phyloP scores from a whole-genome alignment of 1,140 invertebrate species.

The Ptiloglossa arizonensis region DNA sequence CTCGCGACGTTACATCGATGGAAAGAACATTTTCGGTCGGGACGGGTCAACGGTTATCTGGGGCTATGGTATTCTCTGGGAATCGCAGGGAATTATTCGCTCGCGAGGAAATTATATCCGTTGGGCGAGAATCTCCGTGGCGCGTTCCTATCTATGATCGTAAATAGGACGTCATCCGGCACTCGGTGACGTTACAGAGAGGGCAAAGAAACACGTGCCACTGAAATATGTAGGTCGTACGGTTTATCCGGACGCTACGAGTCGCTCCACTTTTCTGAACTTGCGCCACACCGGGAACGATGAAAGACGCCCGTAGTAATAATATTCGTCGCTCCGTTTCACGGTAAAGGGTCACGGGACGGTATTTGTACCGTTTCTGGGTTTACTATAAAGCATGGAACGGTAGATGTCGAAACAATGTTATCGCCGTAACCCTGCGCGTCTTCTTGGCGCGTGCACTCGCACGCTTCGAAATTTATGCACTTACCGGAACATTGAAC shows the following conservation, averaged over 20 bases:
- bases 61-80: too few relatives aligned
- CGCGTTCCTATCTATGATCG: not conserved
- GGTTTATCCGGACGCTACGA: conserved; percentile 28
- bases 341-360: not conserved
- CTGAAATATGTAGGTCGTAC: conserved; percentile 44
- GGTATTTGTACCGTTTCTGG: not conserved
- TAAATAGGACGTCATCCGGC: conserved; percentile 31
- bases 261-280: conserved; percentile 30
- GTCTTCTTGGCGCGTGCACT: too few relatives aligned
- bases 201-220: conserved; percentile 29
- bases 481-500: too few relatives aligned
- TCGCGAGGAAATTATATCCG: not conserved
- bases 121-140: not conserved
- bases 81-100: not conserved
- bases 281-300: conserved; percentile 19
- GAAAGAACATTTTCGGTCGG: too few relatives aligned
- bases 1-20: too few relatives aligned
- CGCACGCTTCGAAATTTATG: too few relatives aligned
- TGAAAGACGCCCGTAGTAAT: conserved; percentile 30
- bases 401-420: too few relatives aligned
- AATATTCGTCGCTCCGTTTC: conserved; percentile 29
- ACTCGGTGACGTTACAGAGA: conserved; percentile 20
- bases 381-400: not conserved
- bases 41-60: too few relatives aligned
- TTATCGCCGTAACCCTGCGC: too few relatives aligned